Conservation (phyloP, 2,888 invertebrate species). For the Megaustenia siamemsis region DNA sequence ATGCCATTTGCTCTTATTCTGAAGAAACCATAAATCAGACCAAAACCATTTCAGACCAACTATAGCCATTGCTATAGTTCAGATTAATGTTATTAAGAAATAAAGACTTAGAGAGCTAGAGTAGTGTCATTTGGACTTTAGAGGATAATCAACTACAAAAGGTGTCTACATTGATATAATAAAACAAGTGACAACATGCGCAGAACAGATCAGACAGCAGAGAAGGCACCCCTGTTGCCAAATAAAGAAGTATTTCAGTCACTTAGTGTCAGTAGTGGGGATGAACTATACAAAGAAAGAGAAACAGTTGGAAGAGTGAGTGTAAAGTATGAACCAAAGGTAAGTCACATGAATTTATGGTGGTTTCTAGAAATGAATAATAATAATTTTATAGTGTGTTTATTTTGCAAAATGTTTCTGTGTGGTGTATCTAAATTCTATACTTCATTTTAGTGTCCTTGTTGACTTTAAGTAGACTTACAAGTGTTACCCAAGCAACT, state of each 20-base stretch:
- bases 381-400: too few species aligned
- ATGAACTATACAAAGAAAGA: slow-evolving; percentile 28
- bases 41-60: not conserved
- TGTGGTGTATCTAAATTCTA: too few species aligned
- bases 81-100: not conserved
- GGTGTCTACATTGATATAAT: not conserved
- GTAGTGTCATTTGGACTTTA: not conserved
- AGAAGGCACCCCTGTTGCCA: slow-evolving; percentile 43
- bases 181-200: slow-evolving; percentile 17
- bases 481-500: too few species aligned
- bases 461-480: too few species aligned
- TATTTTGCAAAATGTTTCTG: too few species aligned
- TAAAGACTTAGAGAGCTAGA: not conserved
- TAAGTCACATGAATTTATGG: not conserved
- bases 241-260: slow-evolving; percentile 11
- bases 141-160: not conserved
- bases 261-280: slow-evolving; percentile 41
- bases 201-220: slow-evolving; percentile 24
- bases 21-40: not conserved
- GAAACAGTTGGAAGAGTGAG: slow-evolving; percentile 17
- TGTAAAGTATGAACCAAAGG: slow-evolving; percentile 51
- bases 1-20: not conserved
- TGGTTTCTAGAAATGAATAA: too few species aligned
- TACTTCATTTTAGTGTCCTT: too few species aligned
- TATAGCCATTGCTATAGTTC: not conserved